Base-by-base conservation (phyloP, 2,113 vertebrate genomes). In the Gadus macrocephalus region DNA sequence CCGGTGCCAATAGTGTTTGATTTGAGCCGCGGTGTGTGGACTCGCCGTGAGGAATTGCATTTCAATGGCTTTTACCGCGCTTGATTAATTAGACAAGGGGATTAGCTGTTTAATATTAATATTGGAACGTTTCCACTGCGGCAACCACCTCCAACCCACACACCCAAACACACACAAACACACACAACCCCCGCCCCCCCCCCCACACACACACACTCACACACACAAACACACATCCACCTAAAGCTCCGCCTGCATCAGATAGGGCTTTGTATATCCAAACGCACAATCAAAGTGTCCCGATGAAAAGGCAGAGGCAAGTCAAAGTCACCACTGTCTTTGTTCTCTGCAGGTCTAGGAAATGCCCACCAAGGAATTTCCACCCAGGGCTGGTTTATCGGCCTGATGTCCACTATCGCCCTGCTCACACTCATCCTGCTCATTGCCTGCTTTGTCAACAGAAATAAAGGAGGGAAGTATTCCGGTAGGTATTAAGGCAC, bases 331-430 rank as follows among this genome's bases (percentile, higher is more conserved):
- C 59, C 59, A 27, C 49, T 73, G 15, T 81, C 72, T 14, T 81
- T 87, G 69, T 86, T 72, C 82, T 75, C 67, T 17, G 75, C 89
- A 98, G 96, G 93, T 86, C 91, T 94, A n/a, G 92, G 93, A 63
- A 95, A 94, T 75, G 84, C 95, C 78, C 94, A 95, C 0, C 93
- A 93, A 16, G 92, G 94, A 82, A 94, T 98, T 80, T 93, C 95
- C 74, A 95, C 94, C 61, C 94, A 96, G 88, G 95, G 97, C 76
- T 99, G 97, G 97, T 98, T 98, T 81, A 97, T 99, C 75, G 97
- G 97, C 71, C 71, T 99, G 83, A 96, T 99, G 97, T 95, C 94
- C 1, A 95, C 96, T n/a, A 80, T 98, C 3, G 96, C 96, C 76
- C 83, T 96, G 27, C 95, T 99, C 79, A 99, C 95, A 0, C 92